Conservation (phyloP, 2,797 vertebrate species). For the Amazona finschi region DNA sequence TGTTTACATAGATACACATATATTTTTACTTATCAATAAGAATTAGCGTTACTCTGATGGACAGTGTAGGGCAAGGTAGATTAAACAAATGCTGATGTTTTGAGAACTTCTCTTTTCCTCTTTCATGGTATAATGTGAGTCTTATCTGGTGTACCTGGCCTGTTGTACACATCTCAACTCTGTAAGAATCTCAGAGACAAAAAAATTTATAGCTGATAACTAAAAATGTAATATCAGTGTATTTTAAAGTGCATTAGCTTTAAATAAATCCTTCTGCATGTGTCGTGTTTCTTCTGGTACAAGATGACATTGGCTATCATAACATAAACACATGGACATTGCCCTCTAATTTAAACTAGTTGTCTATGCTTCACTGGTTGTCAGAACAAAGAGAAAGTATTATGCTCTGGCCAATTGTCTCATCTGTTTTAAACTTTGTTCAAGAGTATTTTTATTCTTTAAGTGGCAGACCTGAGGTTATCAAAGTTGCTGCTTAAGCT, state of each 20-base stretch:
- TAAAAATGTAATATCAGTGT: not conserved
- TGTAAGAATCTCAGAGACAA: not conserved
- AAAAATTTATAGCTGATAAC: not conserved
- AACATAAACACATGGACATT: not conserved
- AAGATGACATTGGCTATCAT: not conserved
- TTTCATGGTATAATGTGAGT: not conserved
- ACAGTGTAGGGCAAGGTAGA: not conserved
- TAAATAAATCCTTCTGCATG: not conserved
- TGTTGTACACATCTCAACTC: not conserved
- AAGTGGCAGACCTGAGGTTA: not conserved
- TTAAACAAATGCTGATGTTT: not conserved
- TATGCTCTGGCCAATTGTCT: not conserved
- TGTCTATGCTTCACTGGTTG: not conserved
- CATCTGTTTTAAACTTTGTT: not conserved
- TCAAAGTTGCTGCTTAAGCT: not conserved
- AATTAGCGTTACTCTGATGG: not conserved
- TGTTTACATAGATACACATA: rapidly evolving
- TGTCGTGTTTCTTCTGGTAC: not conserved
- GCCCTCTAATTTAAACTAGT: not conserved
- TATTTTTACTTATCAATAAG: not conserved
- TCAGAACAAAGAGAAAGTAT: not conserved
- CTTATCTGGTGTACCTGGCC: not conserved
- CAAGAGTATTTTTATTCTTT: not conserved
- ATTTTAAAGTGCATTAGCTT: not conserved
- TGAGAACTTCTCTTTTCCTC: not conserved